Evolutionary conservation across 1,140 invertebrate species (phyloP), one percentile per base, ranked within the genome.

Genomic region (Saccostrea glomerata): DNA sequence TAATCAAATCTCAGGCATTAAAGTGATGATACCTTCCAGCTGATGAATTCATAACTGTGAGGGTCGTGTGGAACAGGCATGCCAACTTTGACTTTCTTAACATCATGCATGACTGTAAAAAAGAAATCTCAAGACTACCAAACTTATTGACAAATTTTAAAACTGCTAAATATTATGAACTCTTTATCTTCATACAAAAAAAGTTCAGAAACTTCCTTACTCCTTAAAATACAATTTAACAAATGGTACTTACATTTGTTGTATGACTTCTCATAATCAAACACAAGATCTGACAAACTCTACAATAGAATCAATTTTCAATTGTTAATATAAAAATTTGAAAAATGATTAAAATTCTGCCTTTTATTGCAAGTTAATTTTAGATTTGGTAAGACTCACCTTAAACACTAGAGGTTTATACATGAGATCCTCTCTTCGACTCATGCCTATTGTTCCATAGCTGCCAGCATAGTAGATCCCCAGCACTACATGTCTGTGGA

Each of bases 381-480:
- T 30, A 36, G 15, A 17, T 82, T 47, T 25, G 0, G 13, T 84
- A 13, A 54, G 17, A 86, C 23, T 86, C 91, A 95, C 94, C 90
- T 93, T 93, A 87, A 92, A 95, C 5, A 88, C 70, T 3, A 95
- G 86, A 47, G 95, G 94, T 91, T 95, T 95, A 85, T 94, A 94
- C 94, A 95, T 95, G 40, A 95, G 93, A 87, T 95, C 94, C 15
- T 93, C 91, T 70, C 95, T 88, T 25, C 95, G 89, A 90, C 95
- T 95, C 92, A 95, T 94, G 11, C 95, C 95, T 60, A 95, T 89
- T 12, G 95, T 92, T 13, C 95, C 95, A 90, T 94, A 95, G 55
- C 87, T 86, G 12, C 95, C 94, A 86, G 89, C 92, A 89, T 94
- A 92, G 83, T 93, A 93, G n/a, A 95, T 89, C 0, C 94, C 95